Conservation (phyloP, 2,113 vertebrate genomes). For the Heterotis niloticus region DNA sequence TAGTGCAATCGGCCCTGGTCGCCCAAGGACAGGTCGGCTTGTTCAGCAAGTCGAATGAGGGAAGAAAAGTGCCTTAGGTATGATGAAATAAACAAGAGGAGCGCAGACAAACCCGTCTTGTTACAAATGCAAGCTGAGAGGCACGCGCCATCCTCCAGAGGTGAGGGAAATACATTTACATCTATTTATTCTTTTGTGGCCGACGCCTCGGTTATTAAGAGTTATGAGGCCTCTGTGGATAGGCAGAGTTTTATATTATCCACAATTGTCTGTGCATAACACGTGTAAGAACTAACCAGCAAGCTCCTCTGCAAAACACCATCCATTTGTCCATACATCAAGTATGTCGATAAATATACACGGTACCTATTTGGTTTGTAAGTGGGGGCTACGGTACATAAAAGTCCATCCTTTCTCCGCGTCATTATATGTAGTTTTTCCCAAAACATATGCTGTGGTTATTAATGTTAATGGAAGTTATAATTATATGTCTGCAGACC, state of each 20-base stretch:
- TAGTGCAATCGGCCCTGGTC: conserved; percentile 72
- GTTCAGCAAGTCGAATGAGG: conserved; percentile 64
- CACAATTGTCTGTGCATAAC: conserved; percentile 10
- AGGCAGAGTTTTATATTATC: conserved; percentile 19
- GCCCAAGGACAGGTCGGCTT: conserved; percentile 81
- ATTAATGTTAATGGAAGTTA: too few relatives aligned
- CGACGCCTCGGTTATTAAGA: conserved; percentile 26
- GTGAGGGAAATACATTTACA: conserved; percentile 68
- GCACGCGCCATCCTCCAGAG: conserved; percentile 61
- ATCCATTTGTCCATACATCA: not conserved
- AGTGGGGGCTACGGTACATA: not conserved
- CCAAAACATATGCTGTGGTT: too few relatives aligned
- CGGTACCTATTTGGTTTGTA: not conserved
- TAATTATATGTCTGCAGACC: too few relatives aligned
- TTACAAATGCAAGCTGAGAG: conserved; percentile 79
- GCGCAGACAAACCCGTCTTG: conserved; percentile 63
- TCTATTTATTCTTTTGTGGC: conserved; percentile 66
- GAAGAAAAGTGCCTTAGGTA: conserved; percentile 74
- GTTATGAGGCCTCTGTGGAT: conserved; percentile 21
- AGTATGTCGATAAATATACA: not conserved
- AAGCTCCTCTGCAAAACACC: conserved; percentile 10
- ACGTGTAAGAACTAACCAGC: not conserved
- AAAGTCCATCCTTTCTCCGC: not conserved
- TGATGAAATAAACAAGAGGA: conserved; percentile 83
- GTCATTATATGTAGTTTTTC: not conserved